Base-by-base conservation (phyloP, 37 sponge, comb jelly and placozoan genomes). In the Sycon ciliatum region DNA sequence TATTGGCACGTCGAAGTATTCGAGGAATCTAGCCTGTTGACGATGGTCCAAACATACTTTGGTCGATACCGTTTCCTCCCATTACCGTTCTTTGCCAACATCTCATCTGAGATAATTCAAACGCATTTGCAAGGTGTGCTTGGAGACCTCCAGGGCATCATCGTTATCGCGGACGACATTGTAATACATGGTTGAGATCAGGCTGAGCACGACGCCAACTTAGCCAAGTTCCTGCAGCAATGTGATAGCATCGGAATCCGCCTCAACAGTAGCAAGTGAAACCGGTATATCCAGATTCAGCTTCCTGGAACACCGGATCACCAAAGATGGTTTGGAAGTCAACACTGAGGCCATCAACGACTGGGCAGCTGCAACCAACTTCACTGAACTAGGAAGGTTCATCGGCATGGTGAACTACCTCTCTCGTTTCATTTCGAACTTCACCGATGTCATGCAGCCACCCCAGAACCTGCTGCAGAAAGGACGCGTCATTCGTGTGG, bases 91-190 rank as follows among this genome's bases (percentile, higher is more conserved):
- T 79, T 79, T 11, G 49, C 79, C 22, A 49, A n/a, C 9, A 68
- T 70, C 20, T 74, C 84, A 29, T 68, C 67, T 23, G 84, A 78
- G 40, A 69, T 73, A 33, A 79, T 74, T 37, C 83, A 82, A 69
- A 20, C 40, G 22, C 38, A 32, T 32, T 79, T 82, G 78, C 35
- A 79, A 22, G 40, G 64, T 28, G 9, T 79, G 34, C 36, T 69
- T 36, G 74, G 61, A 20, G 73, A 73, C 18, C 62, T 78, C 26
- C 39, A 53, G 7, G 75, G 76, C 6, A 61, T 78, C 35, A 61
- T 69, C 9, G 69, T 54, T 22, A 34, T 78, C 31, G 36, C 38
- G 11, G 82, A 81, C 56, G 73, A 79, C 28, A 38, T 79, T 18
- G 58, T 78, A 2, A 34, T 78, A 11, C 7, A 24, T 69, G 76